Percentiles rank a stretch among this genome's conserved stretches.
phyloP scores from a whole-genome alignment of 30 jellyfish, hydroid and myxozoan species.

The Hydractinia symbiolongicarpus region DNA sequence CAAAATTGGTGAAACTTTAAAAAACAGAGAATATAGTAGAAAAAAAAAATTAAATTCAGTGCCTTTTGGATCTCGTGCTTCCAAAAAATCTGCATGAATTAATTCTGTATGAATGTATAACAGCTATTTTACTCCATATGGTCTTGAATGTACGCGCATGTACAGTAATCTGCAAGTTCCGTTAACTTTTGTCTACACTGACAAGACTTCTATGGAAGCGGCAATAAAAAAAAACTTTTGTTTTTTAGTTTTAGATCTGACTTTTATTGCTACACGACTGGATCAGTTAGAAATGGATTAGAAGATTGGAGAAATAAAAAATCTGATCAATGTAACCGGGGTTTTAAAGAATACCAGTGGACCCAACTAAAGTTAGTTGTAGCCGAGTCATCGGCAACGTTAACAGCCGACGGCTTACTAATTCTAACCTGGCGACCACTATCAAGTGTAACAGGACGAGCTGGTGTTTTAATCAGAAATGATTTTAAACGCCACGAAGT shows the following conservation, averaged over 20 bases:
- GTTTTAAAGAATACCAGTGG: background rate
- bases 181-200: background rate
- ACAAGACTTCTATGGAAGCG: background rate
- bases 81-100: no score
- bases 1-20: no score
- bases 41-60: no score
- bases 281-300: background rate
- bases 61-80: no score
- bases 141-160: background rate
- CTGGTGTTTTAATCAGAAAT: background rate
- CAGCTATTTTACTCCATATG: no score
- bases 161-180: background rate
- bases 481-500: background rate
- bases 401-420: background rate
- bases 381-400: background rate
- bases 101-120: background rate
- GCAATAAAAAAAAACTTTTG: background rate
- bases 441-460: background rate
- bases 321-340: conserved; percentile 9
- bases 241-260: background rate
- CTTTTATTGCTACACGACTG: conserved; percentile 16
- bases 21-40: no score
- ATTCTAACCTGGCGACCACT: background rate
- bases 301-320: background rate
- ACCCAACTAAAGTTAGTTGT: background rate